Evolutionary conservation across 53 echinoderm and acorn worm genomes (phyloP).

Genomic region (Apostichopus leukothele): DNA sequence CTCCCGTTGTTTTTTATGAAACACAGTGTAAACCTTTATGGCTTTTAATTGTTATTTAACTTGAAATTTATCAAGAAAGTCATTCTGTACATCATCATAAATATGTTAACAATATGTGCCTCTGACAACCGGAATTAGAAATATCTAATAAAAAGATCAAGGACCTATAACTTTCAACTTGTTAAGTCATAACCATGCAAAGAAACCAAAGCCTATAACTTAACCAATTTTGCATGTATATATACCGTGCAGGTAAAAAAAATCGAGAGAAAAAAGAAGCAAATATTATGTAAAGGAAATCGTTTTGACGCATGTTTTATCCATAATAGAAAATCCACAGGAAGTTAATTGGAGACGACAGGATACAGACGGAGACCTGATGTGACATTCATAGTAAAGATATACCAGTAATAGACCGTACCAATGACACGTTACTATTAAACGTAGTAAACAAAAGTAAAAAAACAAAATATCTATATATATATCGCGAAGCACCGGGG

Average conservation of each 20-base stretch:
- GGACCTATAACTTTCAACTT: too few relatives aligned
- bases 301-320: constrained; percentile 18
- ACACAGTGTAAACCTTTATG: too few relatives aligned
- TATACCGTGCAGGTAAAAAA: too few relatives aligned
- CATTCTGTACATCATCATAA: too few relatives aligned
- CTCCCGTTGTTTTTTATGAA: too few relatives aligned
- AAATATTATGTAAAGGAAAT: constrained; percentile 15
- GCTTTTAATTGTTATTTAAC: too few relatives aligned
- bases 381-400: constrained; percentile 32
- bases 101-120: too few relatives aligned
- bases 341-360: constrained; percentile 27
- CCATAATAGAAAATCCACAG: neutral
- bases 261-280: neutral
- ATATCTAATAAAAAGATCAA: too few relatives aligned
- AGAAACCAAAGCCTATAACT: neutral
- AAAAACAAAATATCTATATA: neutral
- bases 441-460: constrained; percentile 18
- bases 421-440: neutral
- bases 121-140: too few relatives aligned
- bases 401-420: neutral
- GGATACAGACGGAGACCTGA: constrained; percentile 14
- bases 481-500: neutral
- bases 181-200: too few relatives aligned
- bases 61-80: too few relatives aligned
- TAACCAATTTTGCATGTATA: neutral